Percentiles rank a stretch among this genome's conserved stretches.
Conservation (phyloP, 2,888 invertebrate species). For the Amblyjoppa proteus region DNA sequence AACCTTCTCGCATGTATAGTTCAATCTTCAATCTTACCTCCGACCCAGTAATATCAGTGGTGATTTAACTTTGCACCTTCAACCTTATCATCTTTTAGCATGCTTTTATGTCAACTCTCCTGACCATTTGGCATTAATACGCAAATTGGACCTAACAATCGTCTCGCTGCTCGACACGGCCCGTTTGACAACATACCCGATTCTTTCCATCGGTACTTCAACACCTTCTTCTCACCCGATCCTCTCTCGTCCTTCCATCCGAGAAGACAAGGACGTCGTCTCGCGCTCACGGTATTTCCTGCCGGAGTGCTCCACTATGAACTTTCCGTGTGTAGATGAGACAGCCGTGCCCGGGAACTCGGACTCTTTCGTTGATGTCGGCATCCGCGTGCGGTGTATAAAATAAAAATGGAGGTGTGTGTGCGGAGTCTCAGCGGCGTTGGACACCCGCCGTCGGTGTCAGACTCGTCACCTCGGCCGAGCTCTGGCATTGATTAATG, state of each 20-base stretch:
- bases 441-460: slow-evolving; percentile 67
- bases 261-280: slow-evolving; percentile 56
- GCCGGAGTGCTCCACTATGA: slow-evolving; percentile 32
- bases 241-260: slow-evolving; percentile 65
- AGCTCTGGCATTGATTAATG: slow-evolving; percentile 81
- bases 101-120: too few species aligned
- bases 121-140: slow-evolving; percentile 8
- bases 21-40: too few species aligned
- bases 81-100: too few species aligned
- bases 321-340: slow-evolving; percentile 37
- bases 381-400: slow-evolving; percentile 46
- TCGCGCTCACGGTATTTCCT: slow-evolving; percentile 75
- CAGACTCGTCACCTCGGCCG: slow-evolving; percentile 79
- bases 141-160: slow-evolving; percentile 56
- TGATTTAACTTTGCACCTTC: too few species aligned
- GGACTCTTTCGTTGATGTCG: slow-evolving; percentile 32
- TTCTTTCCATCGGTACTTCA: slow-evolving; percentile 11
- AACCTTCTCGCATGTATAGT: too few species aligned
- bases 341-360: slow-evolving; percentile 28
- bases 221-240: slow-evolving; percentile 64
- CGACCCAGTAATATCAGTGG: too few species aligned
- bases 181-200: slow-evolving; percentile 56
- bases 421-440: slow-evolving; percentile 50
- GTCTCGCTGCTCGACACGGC: slow-evolving; percentile 45
- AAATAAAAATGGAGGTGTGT: slow-evolving; percentile 75